Percentiles rank a stretch among this genome's conserved stretches.
phyloP scores from a whole-genome alignment of 2,113 vertebrate genomes.

The Clupea harengus region DNA sequence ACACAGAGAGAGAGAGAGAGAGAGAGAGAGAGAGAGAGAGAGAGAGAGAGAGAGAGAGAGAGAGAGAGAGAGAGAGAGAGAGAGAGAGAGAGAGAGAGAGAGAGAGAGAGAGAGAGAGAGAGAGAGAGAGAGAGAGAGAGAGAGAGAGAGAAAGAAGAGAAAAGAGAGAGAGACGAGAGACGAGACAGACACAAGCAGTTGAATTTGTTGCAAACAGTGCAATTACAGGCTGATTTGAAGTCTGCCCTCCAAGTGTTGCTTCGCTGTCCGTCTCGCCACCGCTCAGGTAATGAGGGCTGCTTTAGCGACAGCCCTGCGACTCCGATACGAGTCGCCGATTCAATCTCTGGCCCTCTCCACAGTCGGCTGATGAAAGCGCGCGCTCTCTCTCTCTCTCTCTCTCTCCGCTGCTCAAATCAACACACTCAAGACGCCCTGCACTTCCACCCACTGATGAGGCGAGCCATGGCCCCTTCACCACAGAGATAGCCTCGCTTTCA shows the following conservation, averaged over 20 bases:
- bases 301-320: neutral
- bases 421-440: neutral
- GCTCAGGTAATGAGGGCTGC: neutral
- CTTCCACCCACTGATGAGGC: neutral
- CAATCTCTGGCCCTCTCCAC: neutral
- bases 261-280: neutral
- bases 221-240: constrained; percentile 1
- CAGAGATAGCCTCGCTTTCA: neutral
- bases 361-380: neutral
- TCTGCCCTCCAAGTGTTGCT: neutral
- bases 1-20: neutral
- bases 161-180: neutral
- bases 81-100: neutral
- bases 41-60: neutral
- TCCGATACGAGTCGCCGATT: neutral
- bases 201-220: neutral
- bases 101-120: neutral
- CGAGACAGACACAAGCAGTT: neutral
- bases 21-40: neutral
- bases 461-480: neutral
- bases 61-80: neutral
- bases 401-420: neutral
- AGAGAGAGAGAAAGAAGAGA: neutral
- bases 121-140: neutral
- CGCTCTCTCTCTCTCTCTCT: neutral